These are phyloP conservation scores for Calvadosia cruxmelitensis DNA, from an alignment of 30 jellyfish, hydroid and myxozoan species.

Conservation along the genomic window DNA sequence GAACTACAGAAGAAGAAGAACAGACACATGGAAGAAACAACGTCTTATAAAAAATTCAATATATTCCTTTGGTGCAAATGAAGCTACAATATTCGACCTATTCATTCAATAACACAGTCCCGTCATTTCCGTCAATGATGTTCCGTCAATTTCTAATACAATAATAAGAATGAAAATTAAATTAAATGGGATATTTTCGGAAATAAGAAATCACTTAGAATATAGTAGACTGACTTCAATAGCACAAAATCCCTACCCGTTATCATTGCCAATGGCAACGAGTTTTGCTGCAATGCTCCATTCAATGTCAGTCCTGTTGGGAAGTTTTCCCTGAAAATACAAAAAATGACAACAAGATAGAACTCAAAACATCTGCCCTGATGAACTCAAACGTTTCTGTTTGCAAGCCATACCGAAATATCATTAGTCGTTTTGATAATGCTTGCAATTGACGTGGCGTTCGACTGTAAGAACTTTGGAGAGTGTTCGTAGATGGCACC, in stretches of 20 bases:
- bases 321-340: slow-evolving; percentile 24
- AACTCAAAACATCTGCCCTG: neutral
- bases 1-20: slow-evolving; percentile 12
- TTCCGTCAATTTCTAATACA: too few species aligned
- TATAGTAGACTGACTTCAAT: too few species aligned
- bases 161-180: too few species aligned
- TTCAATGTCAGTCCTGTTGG: slow-evolving; percentile 49
- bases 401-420: neutral
- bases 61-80: too few species aligned
- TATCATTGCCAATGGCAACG: slow-evolving; percentile 84
- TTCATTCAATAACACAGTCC: too few species aligned
- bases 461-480: neutral
- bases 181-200: too few species aligned
- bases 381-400: neutral
- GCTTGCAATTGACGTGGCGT: neutral
- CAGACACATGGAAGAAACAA: too few species aligned
- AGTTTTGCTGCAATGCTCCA: slow-evolving; percentile 49
- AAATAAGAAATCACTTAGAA: too few species aligned
- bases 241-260: slow-evolving; percentile 53
- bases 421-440: neutral
- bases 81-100: too few species aligned
- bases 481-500: slow-evolving; percentile 25
- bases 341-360: neutral
- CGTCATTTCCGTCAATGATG: too few species aligned
- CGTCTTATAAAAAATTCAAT: too few species aligned